Evolutionary conservation across 2,797 vertebrate genomes (phyloP).

Genomic region (Spizella passerina): DNA sequence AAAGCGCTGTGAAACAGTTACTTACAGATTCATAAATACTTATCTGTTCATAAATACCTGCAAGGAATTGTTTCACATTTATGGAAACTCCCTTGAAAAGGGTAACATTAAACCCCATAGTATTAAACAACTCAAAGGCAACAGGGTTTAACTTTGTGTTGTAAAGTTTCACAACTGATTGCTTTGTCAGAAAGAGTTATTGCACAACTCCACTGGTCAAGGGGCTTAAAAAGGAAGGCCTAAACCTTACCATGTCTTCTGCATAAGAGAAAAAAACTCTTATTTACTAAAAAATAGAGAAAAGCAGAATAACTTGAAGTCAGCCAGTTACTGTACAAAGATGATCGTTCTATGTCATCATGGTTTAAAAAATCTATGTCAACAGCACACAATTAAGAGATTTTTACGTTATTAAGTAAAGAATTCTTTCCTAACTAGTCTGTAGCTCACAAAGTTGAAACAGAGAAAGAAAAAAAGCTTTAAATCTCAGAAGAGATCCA

Average conservation of each 20-base stretch:
- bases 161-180: background rate
- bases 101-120: background rate
- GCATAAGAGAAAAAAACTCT: accelerated
- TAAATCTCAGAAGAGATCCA: background rate
- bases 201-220: background rate
- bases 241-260: background rate
- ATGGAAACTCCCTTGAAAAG: background rate
- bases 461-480: background rate
- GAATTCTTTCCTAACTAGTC: background rate
- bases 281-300: background rate
- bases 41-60: background rate
- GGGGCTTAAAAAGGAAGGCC: background rate
- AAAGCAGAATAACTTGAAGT: background rate
- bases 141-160: background rate
- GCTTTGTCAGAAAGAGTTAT: background rate
- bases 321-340: background rate
- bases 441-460: background rate
- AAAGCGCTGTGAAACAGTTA: background rate
- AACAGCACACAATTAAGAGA: background rate
- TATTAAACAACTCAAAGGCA: background rate
- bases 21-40: background rate
- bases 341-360: accelerated
- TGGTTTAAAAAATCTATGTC: no score
- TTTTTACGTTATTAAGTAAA: background rate
- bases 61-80: background rate